These are phyloP conservation scores for Xenopus laevis DNA, from an alignment of 2,113 vertebrate genomes.

Conservation along the genomic window DNA sequence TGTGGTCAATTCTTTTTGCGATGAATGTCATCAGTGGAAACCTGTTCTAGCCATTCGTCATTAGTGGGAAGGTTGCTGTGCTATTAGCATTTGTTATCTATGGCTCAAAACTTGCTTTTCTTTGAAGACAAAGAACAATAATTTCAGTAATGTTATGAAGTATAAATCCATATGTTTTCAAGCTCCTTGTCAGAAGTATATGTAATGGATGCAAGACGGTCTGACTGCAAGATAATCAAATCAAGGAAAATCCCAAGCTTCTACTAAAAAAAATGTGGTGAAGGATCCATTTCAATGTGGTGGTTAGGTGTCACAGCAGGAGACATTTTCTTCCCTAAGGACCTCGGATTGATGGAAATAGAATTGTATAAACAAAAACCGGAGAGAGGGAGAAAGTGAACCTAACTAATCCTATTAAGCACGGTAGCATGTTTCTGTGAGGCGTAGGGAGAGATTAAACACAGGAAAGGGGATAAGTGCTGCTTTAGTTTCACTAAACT, in stretches of 20 bases:
- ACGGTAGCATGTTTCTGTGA: constrained; percentile 70
- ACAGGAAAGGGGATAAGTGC: constrained; percentile 73
- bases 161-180: background rate
- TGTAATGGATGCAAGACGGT: background rate
- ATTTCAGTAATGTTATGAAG: background rate
- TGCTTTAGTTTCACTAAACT: constrained; percentile 80
- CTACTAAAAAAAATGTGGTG: background rate
- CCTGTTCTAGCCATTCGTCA: no score
- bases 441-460: constrained; percentile 68
- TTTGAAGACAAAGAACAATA: background rate
- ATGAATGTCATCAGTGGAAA: no score
- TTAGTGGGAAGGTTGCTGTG: no score
- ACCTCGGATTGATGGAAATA: constrained; percentile 54
- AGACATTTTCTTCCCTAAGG: constrained; percentile 50
- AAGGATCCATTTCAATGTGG: constrained; percentile 23
- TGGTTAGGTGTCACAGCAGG: constrained; percentile 45
- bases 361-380: constrained; percentile 57
- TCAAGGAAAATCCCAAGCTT: constrained; percentile 7
- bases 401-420: constrained; percentile 76
- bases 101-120: no score
- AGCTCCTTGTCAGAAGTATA: background rate
- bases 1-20: no score
- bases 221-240: constrained; percentile 21
- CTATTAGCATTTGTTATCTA: no score
- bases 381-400: constrained; percentile 63